Percentiles rank a stretch among this genome's conserved stretches.
Evolutionary conservation across 2,113 vertebrate species (phyloP).

Genomic region (Pelvicachromis taeniatus): DNA sequence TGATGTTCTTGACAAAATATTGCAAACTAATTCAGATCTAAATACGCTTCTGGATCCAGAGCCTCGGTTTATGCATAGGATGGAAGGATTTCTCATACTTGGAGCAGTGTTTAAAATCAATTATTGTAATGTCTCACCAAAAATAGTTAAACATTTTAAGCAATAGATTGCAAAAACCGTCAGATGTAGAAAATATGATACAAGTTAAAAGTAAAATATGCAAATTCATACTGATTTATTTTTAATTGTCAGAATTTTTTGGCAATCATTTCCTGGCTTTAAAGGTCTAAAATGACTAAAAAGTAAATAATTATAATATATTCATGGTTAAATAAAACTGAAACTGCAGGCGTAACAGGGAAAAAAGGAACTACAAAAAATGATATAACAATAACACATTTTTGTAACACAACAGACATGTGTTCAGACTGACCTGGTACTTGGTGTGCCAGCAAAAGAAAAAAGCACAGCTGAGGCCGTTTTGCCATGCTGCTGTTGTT

Average conservation of each 20-base stretch:
- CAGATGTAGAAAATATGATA: no score
- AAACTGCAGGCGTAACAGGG: neutral
- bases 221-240: no score
- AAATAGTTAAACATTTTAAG: neutral
- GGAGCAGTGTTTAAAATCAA: neutral
- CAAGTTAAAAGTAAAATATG: no score
- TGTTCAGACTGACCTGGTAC: slow-evolving; percentile 29
- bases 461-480: neutral
- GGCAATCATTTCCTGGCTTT: no score
- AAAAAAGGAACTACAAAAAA: neutral
- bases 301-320: neutral
- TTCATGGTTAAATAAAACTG: neutral
- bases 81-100: neutral
- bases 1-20: neutral
- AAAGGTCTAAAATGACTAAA: neutral
- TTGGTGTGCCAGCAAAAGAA: neutral
- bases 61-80: neutral
- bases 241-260: no score
- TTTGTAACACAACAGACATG: neutral
- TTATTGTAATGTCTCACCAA: neutral
- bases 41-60: neutral
- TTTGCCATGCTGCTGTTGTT: slow-evolving; percentile 4
- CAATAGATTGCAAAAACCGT: no score
- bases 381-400: neutral
- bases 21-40: neutral